A percentile compares a stretch with the other conserved stretches of the same genome.
Conservation (phyloP, 2,888 invertebrate species). For the Oscheius sp. region DNA sequence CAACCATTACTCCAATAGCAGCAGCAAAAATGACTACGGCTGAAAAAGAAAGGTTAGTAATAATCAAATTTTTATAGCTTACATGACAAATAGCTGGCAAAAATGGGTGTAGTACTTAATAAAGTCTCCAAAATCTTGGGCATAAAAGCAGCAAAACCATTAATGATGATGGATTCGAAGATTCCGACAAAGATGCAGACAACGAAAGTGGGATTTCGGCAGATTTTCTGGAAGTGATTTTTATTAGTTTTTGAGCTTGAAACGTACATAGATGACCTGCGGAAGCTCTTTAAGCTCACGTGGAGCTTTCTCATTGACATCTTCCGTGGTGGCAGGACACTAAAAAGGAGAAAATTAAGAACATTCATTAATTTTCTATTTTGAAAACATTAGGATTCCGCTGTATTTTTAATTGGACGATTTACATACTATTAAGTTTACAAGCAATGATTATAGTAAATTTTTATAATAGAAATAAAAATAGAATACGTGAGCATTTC, state of each 20-base stretch:
- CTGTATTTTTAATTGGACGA: too few relatives aligned
- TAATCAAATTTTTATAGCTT: slow-evolving; percentile 12
- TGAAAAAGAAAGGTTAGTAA: slow-evolving; percentile 28
- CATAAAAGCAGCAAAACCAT: slow-evolving; percentile 69
- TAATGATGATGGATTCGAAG: slow-evolving; percentile 69
- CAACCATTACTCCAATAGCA: slow-evolving; percentile 68
- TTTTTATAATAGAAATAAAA: too few relatives aligned
- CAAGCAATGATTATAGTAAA: too few relatives aligned
- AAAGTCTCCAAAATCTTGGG: slow-evolving; percentile 70
- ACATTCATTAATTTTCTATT: too few relatives aligned
- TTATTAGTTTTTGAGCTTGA: too few relatives aligned
- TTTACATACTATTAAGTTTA: too few relatives aligned
- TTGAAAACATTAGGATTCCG: too few relatives aligned
- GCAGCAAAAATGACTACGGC: slow-evolving; percentile 69
- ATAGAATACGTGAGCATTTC: too few relatives aligned
- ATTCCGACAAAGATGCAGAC: slow-evolving; percentile 66
- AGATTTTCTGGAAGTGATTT: slow-evolving; percentile 57
- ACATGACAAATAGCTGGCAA: slow-evolving; percentile 67
- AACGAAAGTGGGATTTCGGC: slow-evolving; percentile 67
- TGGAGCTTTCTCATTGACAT: slow-evolving; percentile 54
- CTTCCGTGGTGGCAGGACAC: slow-evolving; percentile 46
- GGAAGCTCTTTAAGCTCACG: slow-evolving; percentile 50
- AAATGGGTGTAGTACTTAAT: slow-evolving; percentile 64
- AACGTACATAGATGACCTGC: slow-evolving; percentile 57
- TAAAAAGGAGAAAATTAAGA: slow-evolving; percentile 13